These are phyloP conservation scores for Stenchaetothrips biformis DNA, from an alignment of 2,888 invertebrate species.

Conservation along the genomic window DNA sequence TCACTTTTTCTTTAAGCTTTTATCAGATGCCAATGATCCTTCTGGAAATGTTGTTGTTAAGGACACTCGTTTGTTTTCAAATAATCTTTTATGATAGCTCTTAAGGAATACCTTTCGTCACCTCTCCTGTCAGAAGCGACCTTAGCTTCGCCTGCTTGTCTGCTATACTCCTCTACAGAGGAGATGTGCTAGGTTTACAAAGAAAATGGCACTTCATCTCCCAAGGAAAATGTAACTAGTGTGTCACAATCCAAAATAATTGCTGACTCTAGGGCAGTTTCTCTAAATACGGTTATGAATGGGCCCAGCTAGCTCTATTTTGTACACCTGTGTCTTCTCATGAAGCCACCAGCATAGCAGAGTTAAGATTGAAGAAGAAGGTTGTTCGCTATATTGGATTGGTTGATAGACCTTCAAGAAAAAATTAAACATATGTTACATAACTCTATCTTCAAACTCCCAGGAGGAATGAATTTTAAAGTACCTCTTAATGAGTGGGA, in stretches of 20 bases:
- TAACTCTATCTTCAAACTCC: no score
- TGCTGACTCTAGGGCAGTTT: no score
- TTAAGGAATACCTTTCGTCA: no score
- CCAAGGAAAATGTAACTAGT: neutral
- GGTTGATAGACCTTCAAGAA: conserved; percentile 33
- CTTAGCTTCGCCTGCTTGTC: no score
- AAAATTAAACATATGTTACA: conserved; percentile 18
- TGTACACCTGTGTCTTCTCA: neutral
- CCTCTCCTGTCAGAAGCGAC: no score
- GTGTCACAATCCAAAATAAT: no score
- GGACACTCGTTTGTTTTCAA: no score
- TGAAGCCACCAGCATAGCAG: neutral
- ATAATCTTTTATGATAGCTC: no score
- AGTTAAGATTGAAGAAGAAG: neutral
- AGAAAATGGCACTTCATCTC: neutral
- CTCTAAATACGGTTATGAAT: no score
- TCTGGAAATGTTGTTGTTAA: no score
- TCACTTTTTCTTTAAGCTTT: neutral
- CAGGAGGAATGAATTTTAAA: neutral
- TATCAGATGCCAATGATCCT: no score
- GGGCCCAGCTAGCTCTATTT: no score
- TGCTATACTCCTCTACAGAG: neutral
- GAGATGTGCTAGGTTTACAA: neutral
- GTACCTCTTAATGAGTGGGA: conserved; percentile 26
- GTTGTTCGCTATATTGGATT: conserved; percentile 27